Evolutionary conservation across 2,113 vertebrate species (phyloP).

Genomic region (Rhynchomys soricoides): DNA sequence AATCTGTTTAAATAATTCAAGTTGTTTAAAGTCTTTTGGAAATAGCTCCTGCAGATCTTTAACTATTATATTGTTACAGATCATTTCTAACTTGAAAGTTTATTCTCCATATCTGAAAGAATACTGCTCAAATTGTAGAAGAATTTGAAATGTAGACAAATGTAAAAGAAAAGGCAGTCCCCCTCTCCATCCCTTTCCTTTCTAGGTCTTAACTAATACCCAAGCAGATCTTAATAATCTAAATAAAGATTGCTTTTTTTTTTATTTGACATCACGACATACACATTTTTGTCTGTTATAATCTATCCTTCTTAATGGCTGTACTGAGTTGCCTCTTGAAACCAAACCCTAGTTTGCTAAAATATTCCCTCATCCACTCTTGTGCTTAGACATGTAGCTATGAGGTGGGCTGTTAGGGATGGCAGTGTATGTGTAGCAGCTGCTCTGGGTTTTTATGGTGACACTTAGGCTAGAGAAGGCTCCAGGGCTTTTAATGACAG

Average conservation of each 20-base stretch:
- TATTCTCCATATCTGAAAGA: not conserved
- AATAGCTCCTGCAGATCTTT: not conserved
- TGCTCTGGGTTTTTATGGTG: not conserved
- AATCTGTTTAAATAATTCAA: conserved; percentile 4
- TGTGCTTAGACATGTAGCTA: not conserved
- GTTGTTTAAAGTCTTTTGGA: conserved; percentile 11
- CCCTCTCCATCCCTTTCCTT: not conserved
- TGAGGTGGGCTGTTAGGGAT: not conserved
- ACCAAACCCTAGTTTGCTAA: not conserved
- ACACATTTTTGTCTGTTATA: not conserved
- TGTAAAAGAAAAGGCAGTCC: not conserved
- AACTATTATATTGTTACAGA: not conserved
- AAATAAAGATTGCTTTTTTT: conserved; percentile 30
- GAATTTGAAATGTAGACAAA: not conserved
- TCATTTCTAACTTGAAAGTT: not conserved
- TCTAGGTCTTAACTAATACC: not conserved
- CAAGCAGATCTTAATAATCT: not conserved
- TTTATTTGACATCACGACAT: not conserved
- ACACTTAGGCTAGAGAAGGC: not conserved
- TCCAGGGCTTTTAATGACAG: not conserved
- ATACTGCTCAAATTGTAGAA: not conserved
- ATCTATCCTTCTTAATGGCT: not conserved
- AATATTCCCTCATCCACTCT: not conserved
- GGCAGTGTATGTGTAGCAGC: not conserved
- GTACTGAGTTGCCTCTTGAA: not conserved